Evolutionary conservation across 1,140 invertebrate genomes (phyloP), one percentile per base, ranked within the genome.

Genomic region (Eulimnadia texana): DNA sequence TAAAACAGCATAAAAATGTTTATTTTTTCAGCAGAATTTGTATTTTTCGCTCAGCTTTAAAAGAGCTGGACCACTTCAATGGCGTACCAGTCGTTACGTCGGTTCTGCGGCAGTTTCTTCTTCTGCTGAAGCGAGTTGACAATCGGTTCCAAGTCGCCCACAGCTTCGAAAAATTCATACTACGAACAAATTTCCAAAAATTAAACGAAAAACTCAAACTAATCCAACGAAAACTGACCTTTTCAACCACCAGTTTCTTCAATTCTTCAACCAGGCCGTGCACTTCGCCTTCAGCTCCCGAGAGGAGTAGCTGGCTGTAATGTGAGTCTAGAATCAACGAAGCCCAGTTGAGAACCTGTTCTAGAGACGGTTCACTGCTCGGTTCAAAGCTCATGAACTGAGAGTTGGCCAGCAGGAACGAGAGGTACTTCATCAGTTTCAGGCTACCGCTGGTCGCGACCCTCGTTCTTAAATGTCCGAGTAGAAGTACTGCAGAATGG

Each of bases 11-110:
- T n/a, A n/a, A n/a, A n/a, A n/a, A n/a, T n/a, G n/a, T n/a, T n/a
- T n/a, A n/a, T n/a, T n/a, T n/a, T n/a, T n/a, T n/a, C n/a, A n/a
- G n/a, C n/a, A n/a, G n/a, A n/a, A n/a, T 42, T 42, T 42, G 16
- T 42, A 42, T 42, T 42, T 42, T 16, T 42, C 33, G 6, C 33
- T 42, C 6, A 9, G 6, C 6, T 6, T 29, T 29, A 57, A n/a
- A 57, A 57, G 13, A 57, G 55, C 20, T 33, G 27, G 16, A 57
- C 55, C 25, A 57, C 55, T 29, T 57, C 55, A 42, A 57, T 57
- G 2, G 55, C 55, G 27, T 57, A 57, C 55, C 55, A 57, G 29
- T 57, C 55, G 13, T 33, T 57, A 3, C 55, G 55, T 29, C 55
- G 55, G 19, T 57, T 57, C 22, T 57, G 24, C 33, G 55, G 55